Conservation (phyloP, 2,113 vertebrate species). For the Monarcha castaneiventris region DNA sequence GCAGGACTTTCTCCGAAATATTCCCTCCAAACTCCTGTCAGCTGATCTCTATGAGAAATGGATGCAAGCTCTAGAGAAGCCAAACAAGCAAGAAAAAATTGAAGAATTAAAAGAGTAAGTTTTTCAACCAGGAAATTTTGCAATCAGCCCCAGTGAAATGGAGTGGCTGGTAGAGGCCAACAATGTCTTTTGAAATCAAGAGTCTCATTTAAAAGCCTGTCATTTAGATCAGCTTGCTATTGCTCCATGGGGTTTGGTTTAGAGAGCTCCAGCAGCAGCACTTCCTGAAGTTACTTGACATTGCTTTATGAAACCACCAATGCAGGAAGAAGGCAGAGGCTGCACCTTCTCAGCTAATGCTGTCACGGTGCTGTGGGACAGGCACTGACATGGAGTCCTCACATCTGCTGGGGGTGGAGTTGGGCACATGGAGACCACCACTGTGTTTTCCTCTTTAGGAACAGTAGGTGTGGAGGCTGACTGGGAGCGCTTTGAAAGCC, state of each 20-base stretch:
- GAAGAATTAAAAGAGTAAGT: constrained; percentile 83
- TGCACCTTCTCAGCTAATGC: background rate
- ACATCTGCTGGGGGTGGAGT: background rate
- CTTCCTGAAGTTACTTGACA: background rate
- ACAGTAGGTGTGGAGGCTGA: background rate
- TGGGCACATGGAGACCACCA: rapidly evolving
- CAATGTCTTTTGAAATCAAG: rapidly evolving
- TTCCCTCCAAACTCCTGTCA: constrained; percentile 86
- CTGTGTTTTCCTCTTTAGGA: background rate
- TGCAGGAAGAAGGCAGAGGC: background rate
- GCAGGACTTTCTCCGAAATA: constrained; percentile 90
- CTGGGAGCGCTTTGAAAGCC: background rate
- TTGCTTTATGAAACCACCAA: background rate
- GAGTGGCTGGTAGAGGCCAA: background rate
- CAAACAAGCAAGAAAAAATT: constrained; percentile 68
- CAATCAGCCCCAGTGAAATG: background rate
- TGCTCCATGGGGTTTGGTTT: background rate
- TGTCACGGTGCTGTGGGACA: background rate
- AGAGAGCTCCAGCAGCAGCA: background rate
- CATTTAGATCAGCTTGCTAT: background rate
- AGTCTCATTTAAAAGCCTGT: background rate
- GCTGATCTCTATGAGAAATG: constrained; percentile 82
- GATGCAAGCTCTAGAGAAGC: constrained; percentile 81
- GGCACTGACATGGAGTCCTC: background rate
- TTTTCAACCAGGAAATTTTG: constrained; percentile 64